These are phyloP conservation scores for Bujurquina vittata DNA, from an alignment of 2,113 vertebrate genomes.

Conservation along the genomic window DNA sequence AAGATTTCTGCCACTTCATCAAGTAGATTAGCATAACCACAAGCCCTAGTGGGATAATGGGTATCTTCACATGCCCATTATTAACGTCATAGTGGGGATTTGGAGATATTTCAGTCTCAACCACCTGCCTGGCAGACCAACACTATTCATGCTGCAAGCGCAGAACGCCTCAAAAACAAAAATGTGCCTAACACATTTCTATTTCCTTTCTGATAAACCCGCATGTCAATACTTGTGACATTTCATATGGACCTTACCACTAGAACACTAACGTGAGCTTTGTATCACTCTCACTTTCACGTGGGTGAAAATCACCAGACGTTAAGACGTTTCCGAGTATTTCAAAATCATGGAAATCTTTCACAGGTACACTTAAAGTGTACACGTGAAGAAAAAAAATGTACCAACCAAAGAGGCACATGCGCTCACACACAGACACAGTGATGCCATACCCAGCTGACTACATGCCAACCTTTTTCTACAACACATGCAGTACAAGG, in stretches of 20 bases:
- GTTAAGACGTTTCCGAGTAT: not conserved
- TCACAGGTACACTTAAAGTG: not conserved
- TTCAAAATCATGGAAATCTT: not conserved
- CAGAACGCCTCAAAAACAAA: too few species aligned
- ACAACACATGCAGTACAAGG: constrained; percentile 4
- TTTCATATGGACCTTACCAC: not conserved
- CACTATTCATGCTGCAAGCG: too few species aligned
- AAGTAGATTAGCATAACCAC: not conserved
- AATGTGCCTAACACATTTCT: too few species aligned
- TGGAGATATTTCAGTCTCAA: not conserved
- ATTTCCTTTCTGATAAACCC: not conserved
- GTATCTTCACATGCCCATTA: not conserved
- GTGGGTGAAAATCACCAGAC: too few species aligned
- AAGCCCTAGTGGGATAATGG: not conserved
- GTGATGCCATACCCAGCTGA: not conserved
- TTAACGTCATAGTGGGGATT: not conserved
- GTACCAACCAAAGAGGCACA: not conserved
- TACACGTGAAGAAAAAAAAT: not conserved
- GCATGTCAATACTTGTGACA: not conserved
- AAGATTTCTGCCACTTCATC: not conserved
- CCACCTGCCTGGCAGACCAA: not conserved
- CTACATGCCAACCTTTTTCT: constrained; percentile 5
- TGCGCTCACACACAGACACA: not conserved
- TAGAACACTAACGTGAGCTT: too few species aligned
- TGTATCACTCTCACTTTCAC: too few species aligned